These are phyloP conservation scores for Hemiprocne comata DNA, from an alignment of 2,113 vertebrate species.

Conservation along the genomic window DNA sequence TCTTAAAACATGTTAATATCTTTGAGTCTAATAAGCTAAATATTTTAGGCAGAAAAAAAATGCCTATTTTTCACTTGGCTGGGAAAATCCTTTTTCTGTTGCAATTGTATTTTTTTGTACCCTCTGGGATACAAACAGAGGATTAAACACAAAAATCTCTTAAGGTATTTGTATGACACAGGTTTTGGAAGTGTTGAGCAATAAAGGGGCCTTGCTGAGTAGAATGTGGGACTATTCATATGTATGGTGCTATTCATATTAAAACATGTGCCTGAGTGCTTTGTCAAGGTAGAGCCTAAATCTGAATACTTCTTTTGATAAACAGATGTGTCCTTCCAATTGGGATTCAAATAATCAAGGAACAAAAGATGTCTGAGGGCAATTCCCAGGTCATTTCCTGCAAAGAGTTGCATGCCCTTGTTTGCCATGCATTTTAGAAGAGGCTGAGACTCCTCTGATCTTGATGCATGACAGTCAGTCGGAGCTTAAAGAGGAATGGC, in stretches of 20 bases:
- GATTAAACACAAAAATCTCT: background rate
- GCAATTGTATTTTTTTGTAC: background rate
- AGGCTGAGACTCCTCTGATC: background rate
- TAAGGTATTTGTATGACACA: background rate
- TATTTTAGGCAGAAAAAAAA: background rate
- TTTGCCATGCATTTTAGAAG: slow-evolving; percentile 20
- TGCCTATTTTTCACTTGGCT: background rate
- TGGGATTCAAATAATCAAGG: slow-evolving; percentile 50
- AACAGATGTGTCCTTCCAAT: slow-evolving; percentile 46
- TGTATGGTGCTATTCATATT: slow-evolving; percentile 59
- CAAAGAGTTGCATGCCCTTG: background rate
- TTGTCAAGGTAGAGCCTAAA: slow-evolving; percentile 35
- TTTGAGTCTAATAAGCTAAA: background rate
- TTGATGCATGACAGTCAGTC: background rate
- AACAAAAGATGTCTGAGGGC: slow-evolving; percentile 57
- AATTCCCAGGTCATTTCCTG: slow-evolving; percentile 64
- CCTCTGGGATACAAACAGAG: background rate
- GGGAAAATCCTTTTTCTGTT: background rate
- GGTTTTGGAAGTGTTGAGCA: background rate
- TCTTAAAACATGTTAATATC: background rate
- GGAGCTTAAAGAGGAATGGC: background rate
- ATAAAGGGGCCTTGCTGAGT: background rate
- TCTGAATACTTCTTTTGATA: slow-evolving; percentile 65
- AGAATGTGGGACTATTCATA: slow-evolving; percentile 29
- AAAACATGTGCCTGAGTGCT: slow-evolving; percentile 23